phyloP scores from a whole-genome alignment of 2,113 vertebrate species.

The Enhydra lutris region DNA sequence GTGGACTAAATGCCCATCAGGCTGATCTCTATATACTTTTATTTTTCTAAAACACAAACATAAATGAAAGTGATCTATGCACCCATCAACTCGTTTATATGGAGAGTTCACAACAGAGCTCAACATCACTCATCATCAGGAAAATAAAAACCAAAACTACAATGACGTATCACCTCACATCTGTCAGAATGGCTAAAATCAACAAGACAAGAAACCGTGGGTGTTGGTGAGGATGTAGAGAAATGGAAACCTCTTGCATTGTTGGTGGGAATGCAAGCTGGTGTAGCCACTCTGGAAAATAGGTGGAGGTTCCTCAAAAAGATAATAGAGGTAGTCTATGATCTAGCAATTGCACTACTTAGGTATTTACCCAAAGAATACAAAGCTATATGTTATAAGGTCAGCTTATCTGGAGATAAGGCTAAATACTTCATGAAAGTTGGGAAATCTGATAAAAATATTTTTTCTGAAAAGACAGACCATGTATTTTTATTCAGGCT shows the following conservation, averaged over 20 bases:
- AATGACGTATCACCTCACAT: neutral
- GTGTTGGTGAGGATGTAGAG: neutral
- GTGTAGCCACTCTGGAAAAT: neutral
- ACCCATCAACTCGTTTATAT: neutral
- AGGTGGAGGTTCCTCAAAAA: neutral
- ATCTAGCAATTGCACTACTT: neutral
- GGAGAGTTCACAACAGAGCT: neutral
- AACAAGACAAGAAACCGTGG: neutral
- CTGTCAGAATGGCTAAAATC: neutral
- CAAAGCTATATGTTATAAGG: neutral
- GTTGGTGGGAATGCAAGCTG: neutral
- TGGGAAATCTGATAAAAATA: neutral
- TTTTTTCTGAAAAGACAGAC: neutral
- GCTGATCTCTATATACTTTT: neutral
- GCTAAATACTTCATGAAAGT: neutral
- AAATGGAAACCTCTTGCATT: neutral
- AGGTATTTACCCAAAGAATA: neutral
- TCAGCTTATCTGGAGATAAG: neutral
- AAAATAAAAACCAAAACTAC: neutral
- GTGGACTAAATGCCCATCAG: neutral
- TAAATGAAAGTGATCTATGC: neutral
- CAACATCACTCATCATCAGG: neutral
- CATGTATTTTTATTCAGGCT: neutral
- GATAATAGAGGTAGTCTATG: neutral
- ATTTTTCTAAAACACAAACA: neutral